Conservation (phyloP, 2,113 vertebrate species). For the Phrynocephalus versicolor region DNA sequence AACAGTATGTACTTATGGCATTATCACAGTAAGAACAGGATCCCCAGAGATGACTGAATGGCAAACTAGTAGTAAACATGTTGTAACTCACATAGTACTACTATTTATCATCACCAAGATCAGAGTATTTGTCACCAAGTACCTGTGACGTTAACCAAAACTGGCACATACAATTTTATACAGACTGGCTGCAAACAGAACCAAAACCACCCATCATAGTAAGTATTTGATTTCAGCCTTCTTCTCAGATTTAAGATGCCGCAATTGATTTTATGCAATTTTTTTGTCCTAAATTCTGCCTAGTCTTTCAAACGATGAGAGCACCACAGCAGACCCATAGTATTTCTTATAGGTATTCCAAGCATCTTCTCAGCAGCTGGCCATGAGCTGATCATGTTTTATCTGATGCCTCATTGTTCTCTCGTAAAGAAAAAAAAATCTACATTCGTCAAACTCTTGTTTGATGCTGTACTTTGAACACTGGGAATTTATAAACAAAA, state of each 20-base stretch:
- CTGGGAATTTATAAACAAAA: slow-evolving; percentile 45
- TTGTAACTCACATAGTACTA: neutral
- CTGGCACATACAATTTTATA: neutral
- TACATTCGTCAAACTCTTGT: slow-evolving; percentile 26
- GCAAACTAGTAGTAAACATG: neutral
- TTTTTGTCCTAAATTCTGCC: neutral
- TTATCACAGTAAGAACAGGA: neutral
- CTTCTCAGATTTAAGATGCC: neutral
- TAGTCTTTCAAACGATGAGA: neutral
- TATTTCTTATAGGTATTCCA: slow-evolving; percentile 34
- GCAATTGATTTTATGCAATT: neutral
- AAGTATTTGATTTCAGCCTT: neutral
- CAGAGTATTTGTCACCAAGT: neutral
- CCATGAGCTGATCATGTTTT: neutral
- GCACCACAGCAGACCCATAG: neutral
- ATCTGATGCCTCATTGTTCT: slow-evolving; percentile 58
- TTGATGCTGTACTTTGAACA: slow-evolving; percentile 10
- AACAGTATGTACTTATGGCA: neutral
- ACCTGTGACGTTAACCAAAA: neutral
- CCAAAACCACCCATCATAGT: neutral
- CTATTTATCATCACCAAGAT: neutral
- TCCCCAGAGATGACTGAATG: neutral
- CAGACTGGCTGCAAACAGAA: too few relatives aligned
- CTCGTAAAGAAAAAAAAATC: slow-evolving; percentile 41
- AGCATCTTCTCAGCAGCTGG: slow-evolving; percentile 38